Evolutionary conservation across 2,113 vertebrate species (phyloP).

Genomic region (Symphodus melops): DNA sequence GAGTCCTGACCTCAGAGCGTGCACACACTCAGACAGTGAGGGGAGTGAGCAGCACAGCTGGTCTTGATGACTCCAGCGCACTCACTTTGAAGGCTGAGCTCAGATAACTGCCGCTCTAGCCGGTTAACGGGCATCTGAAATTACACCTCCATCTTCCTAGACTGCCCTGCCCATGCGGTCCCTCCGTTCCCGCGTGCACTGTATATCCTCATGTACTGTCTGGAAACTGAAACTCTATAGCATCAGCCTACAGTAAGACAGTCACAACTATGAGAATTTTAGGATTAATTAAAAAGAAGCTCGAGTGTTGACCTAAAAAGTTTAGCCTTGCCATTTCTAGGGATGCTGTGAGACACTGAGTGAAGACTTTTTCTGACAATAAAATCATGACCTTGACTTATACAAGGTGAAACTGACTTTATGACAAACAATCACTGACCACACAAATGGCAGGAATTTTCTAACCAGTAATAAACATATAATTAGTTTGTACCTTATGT

Average conservation of each 20-base stretch:
- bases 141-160: slow-evolving; percentile 74
- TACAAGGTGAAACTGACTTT: not conserved
- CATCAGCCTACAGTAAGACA: not conserved
- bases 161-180: slow-evolving; percentile 27
- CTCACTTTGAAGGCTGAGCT: slow-evolving; percentile 66
- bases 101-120: slow-evolving; percentile 70
- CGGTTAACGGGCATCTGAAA: slow-evolving; percentile 71
- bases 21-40: slow-evolving; percentile 19
- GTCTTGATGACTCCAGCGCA: slow-evolving; percentile 57
- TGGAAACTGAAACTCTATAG: slow-evolving; percentile 15
- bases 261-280: not conserved
- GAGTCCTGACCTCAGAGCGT: slow-evolving; percentile 27
- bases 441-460: not conserved
- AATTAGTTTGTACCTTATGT: not conserved
- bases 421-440: not conserved
- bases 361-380: not conserved
- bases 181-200: slow-evolving; percentile 11
- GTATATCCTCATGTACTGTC: slow-evolving; percentile 20
- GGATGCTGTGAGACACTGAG: not conserved
- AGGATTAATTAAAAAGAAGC: slow-evolving; percentile 19
- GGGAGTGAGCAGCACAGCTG: slow-evolving; percentile 74
- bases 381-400: not conserved
- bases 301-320: not conserved
- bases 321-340: not conserved
- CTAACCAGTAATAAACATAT: no score